phyloP scores from a whole-genome alignment of 2,888 invertebrate species.

The Cryptocheilus praepositus region DNA sequence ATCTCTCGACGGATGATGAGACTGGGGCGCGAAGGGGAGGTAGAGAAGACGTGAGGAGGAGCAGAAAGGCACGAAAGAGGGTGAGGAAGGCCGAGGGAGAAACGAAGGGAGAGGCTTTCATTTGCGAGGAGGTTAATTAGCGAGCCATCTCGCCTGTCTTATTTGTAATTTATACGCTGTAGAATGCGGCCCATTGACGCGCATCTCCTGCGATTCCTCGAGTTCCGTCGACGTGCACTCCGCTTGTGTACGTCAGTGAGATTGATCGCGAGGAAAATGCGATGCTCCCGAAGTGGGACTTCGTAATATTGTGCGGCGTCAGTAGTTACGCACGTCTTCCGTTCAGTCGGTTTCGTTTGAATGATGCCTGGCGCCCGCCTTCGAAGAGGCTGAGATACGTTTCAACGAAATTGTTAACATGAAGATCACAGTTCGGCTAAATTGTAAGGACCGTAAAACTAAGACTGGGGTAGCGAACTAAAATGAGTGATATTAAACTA shows the following conservation, averaged over 20 bases:
- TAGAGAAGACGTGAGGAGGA: constrained; percentile 8
- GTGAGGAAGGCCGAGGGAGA: constrained; percentile 32
- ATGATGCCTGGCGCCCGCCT: no score
- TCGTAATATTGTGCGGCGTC: no score
- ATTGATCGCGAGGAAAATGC: neutral
- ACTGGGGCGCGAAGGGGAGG: constrained; percentile 10
- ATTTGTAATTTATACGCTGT: constrained; percentile 62
- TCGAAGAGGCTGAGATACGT: no score
- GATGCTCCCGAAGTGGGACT: no score
- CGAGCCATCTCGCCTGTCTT: constrained; percentile 62
- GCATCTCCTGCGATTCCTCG: constrained; percentile 3
- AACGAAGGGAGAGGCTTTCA: constrained; percentile 46
- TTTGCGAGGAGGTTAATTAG: constrained; percentile 65
- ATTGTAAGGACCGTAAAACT: no score
- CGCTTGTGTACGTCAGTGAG: neutral
- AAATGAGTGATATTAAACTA: no score
- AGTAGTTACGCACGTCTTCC: no score
- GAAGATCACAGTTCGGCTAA: no score
- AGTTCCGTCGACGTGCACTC: constrained; percentile 5
- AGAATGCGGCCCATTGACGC: constrained; percentile 53
- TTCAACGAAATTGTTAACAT: no score
- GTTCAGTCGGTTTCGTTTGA: no score
- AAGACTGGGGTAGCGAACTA: no score
- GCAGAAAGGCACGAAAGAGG: constrained; percentile 10
- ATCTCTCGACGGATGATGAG: constrained; percentile 27